Conservation (phyloP, 2,113 vertebrate species). For the Psilopsiagon aurifrons region DNA sequence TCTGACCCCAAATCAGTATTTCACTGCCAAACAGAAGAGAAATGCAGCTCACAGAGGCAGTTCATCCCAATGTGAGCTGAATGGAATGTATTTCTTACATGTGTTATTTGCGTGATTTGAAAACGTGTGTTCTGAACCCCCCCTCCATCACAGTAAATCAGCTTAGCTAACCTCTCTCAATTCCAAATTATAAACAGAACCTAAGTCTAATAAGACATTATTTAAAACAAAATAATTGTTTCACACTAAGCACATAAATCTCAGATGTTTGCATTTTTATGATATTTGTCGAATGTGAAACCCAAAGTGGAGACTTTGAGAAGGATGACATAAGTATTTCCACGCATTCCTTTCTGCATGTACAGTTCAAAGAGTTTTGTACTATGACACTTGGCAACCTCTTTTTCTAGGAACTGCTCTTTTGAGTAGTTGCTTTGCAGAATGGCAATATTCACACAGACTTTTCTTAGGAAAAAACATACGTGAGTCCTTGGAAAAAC, state of each 20-base stretch:
- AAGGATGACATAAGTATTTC: not conserved
- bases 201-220: not conserved
- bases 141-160: not conserved
- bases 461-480: not conserved
- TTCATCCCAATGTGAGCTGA: not conserved
- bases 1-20: not conserved
- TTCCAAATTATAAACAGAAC: not conserved
- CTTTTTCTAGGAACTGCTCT: not conserved
- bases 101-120: not conserved
- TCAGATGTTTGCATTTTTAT: not conserved
- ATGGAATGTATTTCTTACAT: not conserved
- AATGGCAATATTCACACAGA: not conserved
- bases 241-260: not conserved
- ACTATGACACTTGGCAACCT: not conserved
- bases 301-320: not conserved
- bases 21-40: not conserved
- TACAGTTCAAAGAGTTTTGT: not conserved
- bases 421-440: not conserved
- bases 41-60: not conserved
- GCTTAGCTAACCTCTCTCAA: not conserved
- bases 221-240: not conserved
- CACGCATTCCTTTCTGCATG: not conserved
- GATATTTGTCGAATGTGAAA: not conserved
- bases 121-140: not conserved
- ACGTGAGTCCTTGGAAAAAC: not conserved